A percentile compares a stretch with the other conserved stretches of the same genome.
Evolutionary conservation across 2,113 vertebrate species (phyloP).

Genomic region (Cephalopterus ornatus): DNA sequence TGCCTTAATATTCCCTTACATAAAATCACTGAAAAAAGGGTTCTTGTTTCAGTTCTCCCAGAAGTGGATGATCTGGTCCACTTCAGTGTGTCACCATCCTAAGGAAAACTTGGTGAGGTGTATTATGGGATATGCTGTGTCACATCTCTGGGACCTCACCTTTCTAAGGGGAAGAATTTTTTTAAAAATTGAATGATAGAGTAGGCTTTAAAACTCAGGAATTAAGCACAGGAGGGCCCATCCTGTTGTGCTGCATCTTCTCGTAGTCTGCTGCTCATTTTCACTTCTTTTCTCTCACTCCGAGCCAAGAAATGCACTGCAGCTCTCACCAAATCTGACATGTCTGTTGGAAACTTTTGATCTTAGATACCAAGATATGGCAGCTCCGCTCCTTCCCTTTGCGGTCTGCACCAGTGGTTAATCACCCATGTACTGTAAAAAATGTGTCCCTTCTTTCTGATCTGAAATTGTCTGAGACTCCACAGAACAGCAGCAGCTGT

Average conservation of each 20-base stretch:
- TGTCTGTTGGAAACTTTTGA: not conserved
- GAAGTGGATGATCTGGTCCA: not conserved
- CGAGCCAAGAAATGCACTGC: not conserved
- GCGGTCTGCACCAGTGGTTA: not conserved
- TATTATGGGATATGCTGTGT: no score
- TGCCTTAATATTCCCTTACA: not conserved
- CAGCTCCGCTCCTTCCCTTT: not conserved
- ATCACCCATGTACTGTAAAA: not conserved
- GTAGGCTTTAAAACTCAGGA: not conserved
- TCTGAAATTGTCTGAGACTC: not conserved
- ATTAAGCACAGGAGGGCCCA: not conserved
- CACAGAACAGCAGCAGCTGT: constrained; percentile 13
- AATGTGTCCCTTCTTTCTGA: not conserved
- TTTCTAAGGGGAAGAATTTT: not conserved
- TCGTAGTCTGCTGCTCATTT: not conserved
- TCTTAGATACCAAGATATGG: fast-evolving
- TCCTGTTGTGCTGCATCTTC: not conserved
- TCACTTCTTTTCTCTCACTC: not conserved
- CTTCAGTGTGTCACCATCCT: not conserved
- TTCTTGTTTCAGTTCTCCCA: not conserved
- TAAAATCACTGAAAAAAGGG: not conserved
- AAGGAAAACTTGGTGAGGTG: not conserved
- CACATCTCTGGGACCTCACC: not conserved
- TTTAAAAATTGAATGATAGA: not conserved
- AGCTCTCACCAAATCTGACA: not conserved